Evolutionary conservation across 2,113 vertebrate species (phyloP), one percentile per base, ranked within the genome.

Genomic region (Desmodus rotundus): DNA sequence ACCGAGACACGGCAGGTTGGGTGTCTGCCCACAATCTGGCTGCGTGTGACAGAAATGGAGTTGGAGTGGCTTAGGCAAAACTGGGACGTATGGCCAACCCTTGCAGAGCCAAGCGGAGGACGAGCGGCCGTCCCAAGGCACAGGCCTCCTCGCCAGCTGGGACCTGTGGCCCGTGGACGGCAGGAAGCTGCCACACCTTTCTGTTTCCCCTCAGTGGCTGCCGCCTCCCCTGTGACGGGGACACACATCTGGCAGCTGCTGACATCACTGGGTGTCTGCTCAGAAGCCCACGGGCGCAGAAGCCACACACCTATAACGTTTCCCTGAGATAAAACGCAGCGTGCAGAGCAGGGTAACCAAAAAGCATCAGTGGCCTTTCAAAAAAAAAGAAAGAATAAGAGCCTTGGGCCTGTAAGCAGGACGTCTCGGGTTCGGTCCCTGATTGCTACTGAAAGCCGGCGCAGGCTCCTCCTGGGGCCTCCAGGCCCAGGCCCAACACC

Each of bases 351-450:
- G 54, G 4, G 2, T 7, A 33, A 10, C 12, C 7, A 2, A 36
- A 84, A 76, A 52, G 38, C 24, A 16, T 11, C 17, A 2, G n/a
- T 15, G 31, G 61, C 26, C 12, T 56, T 61, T 50, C 50, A 10
- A 1, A 16, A 58, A 16, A 58, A 36, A 47, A 36, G 14, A 58
- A 28, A 47, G 80, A 85, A 31, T 3, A n/a, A n/a, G 0, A 2
- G 45, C 36, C 33, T 24, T 6, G 84, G 16, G 14, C n/a, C 15
- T 3, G 16, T 4, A 1, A 1, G 28, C 22, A 13, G 24, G 4
- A 19, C 20, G 7, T 1, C 0, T 20, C 50, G 58, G 86, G 26
- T 17, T 56, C 1, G 0, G 2, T 28, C 19, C 56, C 43, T 1
- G 14, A 0, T 43, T 52, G 45, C 47, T 28, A 7, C 33, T 0